Percentiles rank a stretch among this genome's conserved stretches.
Conservation (phyloP, 2,113 vertebrate genomes). For the Urocitellus parryii region DNA sequence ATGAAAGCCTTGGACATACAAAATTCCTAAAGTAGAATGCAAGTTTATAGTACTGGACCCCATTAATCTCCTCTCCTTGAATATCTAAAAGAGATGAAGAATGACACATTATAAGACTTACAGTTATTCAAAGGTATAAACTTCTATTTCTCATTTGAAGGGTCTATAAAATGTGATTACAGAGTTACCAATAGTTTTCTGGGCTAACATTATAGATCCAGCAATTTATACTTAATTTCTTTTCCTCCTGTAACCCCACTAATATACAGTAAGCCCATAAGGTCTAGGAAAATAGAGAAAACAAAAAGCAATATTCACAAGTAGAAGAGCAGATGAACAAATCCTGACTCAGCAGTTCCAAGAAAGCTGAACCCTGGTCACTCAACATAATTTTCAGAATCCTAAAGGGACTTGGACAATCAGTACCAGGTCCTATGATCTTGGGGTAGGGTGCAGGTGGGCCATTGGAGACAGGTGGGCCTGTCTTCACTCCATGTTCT, state of each 20-base stretch:
- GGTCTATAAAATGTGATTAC: neutral
- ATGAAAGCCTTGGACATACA: neutral
- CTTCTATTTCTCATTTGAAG: neutral
- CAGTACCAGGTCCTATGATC: neutral
- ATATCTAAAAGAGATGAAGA: neutral
- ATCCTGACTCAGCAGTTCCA: neutral
- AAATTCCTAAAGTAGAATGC: constrained; percentile 21
- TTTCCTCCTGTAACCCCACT: neutral
- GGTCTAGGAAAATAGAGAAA: neutral
- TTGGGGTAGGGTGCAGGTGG: neutral
- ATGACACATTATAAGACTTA: neutral
- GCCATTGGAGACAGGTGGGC: neutral
- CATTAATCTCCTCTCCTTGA: neutral
- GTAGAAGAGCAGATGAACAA: neutral
- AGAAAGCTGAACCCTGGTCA: neutral
- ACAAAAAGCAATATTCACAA: constrained; percentile 39
- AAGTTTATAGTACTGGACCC: neutral
- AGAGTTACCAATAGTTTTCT: neutral
- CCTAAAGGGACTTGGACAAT: neutral
- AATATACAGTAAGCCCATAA: neutral
- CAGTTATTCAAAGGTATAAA: neutral
- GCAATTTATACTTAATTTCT: constrained; percentile 4
- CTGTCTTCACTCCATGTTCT: neutral
- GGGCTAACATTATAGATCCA: neutral
- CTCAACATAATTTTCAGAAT: neutral